Evolutionary conservation across 1,140 invertebrate genomes (phyloP), one percentile per base, ranked within the genome.

Genomic region (Ceratoteleas bidentatus): DNA sequence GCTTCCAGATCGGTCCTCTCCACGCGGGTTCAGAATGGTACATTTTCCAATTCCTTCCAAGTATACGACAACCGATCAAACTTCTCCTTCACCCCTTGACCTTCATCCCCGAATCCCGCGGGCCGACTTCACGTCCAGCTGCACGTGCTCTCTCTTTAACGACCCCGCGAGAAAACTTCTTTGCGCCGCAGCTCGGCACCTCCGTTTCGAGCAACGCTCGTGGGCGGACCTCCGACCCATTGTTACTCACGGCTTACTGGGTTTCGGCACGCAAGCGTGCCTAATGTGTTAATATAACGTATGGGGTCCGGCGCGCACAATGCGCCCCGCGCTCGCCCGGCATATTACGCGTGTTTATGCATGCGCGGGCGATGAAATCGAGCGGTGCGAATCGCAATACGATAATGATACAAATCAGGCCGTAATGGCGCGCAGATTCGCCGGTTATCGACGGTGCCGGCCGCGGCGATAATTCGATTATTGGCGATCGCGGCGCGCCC

Each of bases 221-320:
- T 83, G 65, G 77, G 73, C 68, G 68, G 81, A 83, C 81, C 84
- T 81, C 84, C 84, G 78, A 69, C 84, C 88, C 87, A 89, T 88
- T 89, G 85, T 89, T 89, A 89, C 87, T 88, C 84, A 87, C 85
- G 72, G 85, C 88, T 88, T 88, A 88, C 85, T 83, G 83, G 82
- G 83, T 88, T 88, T 86, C 73, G 87, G 87, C 89, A 89, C 89
- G 88, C 89, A 86, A 89, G 85, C 85, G 74, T 79, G 76, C 82
- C 86, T 90, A 90, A 90, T 90, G 88, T 90, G 88, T 89, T 90
- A 89, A 90, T 89, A 87, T 87, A 89, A 87, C 86, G 85, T 88
- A 89, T 86, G 84, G 75, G 78, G 73, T 73, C 83, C 81, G 58
- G 64, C 65, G 43, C 68, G 69, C 72, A 80, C 85, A 83, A 85